Evolutionary conservation across 2,113 vertebrate species (phyloP), one percentile per base, ranked within the genome.

Genomic region (Sinocyclocheilus grahami): DNA sequence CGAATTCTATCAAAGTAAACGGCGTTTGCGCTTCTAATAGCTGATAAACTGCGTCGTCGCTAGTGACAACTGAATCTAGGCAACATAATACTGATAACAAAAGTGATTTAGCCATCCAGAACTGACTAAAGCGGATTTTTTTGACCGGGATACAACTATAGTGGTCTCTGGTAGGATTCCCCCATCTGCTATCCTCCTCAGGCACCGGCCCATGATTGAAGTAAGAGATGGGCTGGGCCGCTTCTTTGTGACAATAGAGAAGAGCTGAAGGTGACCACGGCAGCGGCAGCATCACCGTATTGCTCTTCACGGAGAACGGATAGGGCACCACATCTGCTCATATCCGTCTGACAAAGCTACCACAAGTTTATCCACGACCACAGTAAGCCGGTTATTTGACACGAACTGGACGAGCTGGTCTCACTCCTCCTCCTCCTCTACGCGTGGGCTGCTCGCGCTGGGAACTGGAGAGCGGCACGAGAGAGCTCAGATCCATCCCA

Each of bases 211-310:
- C 86, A 91, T 91, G 92, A 92, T 90, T 89, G 90, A 82, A 87
- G 90, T 85, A 85, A 83, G 82, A 89, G 75, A 93, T 92, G 93
- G 94, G 94, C 88, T 93, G 93, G 93, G 93, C 93, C 94, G 92
- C 87, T 86, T 90, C 89, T 87, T 86, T 90, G 53, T 89, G 87
- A 78, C 71, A 85, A 86, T 63, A 80, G 83, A 80, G 83, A 65
- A 75, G 75, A 87, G 90, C 82, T 58, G 67, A 89, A 87, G 80
- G 86, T 77, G 88, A 88, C 86, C 72, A 77, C 78, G 82, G 12
- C 67, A 72, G 67, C 80, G 62, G 62, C 67, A 86, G 58, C 80
- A 83, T 86, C 85, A 46, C 48, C 27, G 24, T 22, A 37, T 9
- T 13, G 24, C 81, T 51, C 24, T 55, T 53, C 81, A 55, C 67